Base-by-base conservation (phyloP, 2,797 vertebrate species). In the Aythya fuligula region DNA sequence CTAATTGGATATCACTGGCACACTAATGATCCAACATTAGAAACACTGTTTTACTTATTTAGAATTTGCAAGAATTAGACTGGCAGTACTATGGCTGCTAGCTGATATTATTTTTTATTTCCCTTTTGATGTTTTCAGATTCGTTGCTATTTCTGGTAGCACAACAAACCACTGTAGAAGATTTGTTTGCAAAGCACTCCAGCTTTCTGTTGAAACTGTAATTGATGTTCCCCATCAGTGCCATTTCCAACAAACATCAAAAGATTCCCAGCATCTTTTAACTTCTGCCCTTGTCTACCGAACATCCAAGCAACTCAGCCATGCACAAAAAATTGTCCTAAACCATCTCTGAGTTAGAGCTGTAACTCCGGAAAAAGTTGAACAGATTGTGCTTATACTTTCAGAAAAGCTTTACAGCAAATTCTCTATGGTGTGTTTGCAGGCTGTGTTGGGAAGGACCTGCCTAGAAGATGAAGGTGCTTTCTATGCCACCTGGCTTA, bases 1-100 rank as follows among this genome's bases (percentile, higher is more conserved):
- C 53, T 88, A 96, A 96, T 96, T 88, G 20, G 36, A 54, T 71
- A 65, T 80, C 30, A 21, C 67, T 81, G 66, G 25, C 39, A 67
- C n/a, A 61, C 49, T 76, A 56, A 91, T 96, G 94, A 95, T 56
- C 82, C 45, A 41, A 80, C 91, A 87, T 70, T 82, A 82, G 87
- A 88, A 84, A 15, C 67, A 67, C 66, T 81, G 51, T 87, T 89
- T 85, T 57, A 84, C 74, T 88, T 80, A 83, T 80, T 76, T 62
- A 53, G 67, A 72, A 75, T 93, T 79, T 94, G 62, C n/a, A 81
- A 71, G 47, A 61, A 73, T 76, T 92, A 76, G 41, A 24, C 10
- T 49, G 30, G 56, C 43, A 70, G 60, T 36, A 13, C 39, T 83
- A 56, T 30, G 77, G 56, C 57, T 94, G 34, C 72, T 89, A 45